Evolutionary conservation across 2,797 vertebrate genomes (phyloP), one percentile per base, ranked within the genome.

Genomic region (Acanthornis magna): DNA sequence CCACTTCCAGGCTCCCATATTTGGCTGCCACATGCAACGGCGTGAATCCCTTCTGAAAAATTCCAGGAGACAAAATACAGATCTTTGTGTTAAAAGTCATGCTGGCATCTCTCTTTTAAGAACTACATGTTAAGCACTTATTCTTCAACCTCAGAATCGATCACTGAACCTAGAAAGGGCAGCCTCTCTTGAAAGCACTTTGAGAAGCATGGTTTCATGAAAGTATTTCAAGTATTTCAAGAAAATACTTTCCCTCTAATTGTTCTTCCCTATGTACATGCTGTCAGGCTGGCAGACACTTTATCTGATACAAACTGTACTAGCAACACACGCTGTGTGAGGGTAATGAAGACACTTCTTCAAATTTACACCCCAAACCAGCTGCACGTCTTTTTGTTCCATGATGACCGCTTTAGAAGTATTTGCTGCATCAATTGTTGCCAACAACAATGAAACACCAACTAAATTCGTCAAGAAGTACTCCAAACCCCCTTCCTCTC

Each of bases 21-120:
- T 99, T 99, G 67, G 99, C 98, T 0, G 99, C 99, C 89, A 99
- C 99, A 7, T 99, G 99, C 78, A 99, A 94, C 1, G 99, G 99
- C 20, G 99, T 99, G 70, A 99, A 99, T 72, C 99, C 99, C 98
- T 99, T 99, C 99, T 99, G 98, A 65, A 92, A 90, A 94, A 94
- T 30, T 7, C 40, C 87, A 79, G 23, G 80, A 77, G 47, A 85
- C 6, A 74, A 75, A 85, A 58, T 48, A 11, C 30, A 65, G 43
- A 9, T 22, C 8, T 20, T 58, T n/a, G 30, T 8, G 2, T 78
- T 68, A 87, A 76, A 84, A 61, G 29, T 22, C 70, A 73, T 0
- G 3, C 40, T 21, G 51, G 68, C 43, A 22, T 12, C 34, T 57
- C 54, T 30, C 51, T 76, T 40, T 27, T 19, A 36, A 34, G 15